Conservation (phyloP, 2,113 vertebrate genomes). For the Elanus axillaris region DNA sequence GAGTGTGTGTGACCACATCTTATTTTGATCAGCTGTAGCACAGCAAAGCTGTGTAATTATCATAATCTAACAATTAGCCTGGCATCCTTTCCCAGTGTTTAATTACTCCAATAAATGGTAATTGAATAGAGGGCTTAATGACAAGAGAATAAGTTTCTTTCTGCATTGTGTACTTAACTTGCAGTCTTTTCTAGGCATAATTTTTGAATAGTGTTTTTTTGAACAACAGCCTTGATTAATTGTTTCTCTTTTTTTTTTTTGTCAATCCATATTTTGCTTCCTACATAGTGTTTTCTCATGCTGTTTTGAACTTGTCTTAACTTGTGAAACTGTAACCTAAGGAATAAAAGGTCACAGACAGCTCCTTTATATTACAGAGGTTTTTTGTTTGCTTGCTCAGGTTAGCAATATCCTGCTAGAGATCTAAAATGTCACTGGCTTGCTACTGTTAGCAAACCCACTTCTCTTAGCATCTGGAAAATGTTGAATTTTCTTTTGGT, state of each 20-base stretch:
- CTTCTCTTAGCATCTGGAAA: constrained; percentile 34
- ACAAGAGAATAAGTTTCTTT: constrained; percentile 75
- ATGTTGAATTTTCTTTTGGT: constrained; percentile 20
- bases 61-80: constrained; percentile 94
- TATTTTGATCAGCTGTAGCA: constrained; percentile 85
- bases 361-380: not conserved
- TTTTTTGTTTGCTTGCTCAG: constrained; percentile 1
- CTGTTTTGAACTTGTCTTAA: not conserved
- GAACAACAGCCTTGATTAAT: constrained; percentile 37
- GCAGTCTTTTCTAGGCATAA: constrained; percentile 43
- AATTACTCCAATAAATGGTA: constrained; percentile 85
- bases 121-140: constrained; percentile 79
- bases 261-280: constrained; percentile 33
- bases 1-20: constrained; percentile 79
- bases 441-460: constrained; percentile 7
- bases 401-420: constrained; percentile 1
- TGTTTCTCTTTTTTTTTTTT: constrained; percentile 35
- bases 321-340: not conserved
- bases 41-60: constrained; percentile 89
- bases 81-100: constrained; percentile 86
- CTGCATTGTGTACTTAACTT: constrained; percentile 66
- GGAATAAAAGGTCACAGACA: not conserved
- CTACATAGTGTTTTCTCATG: constrained; percentile 11
- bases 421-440: constrained; percentile 1
- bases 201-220: constrained; percentile 29